phyloP scores from a whole-genome alignment of 2,888 invertebrate genomes.

The Eupithecia centaureata region DNA sequence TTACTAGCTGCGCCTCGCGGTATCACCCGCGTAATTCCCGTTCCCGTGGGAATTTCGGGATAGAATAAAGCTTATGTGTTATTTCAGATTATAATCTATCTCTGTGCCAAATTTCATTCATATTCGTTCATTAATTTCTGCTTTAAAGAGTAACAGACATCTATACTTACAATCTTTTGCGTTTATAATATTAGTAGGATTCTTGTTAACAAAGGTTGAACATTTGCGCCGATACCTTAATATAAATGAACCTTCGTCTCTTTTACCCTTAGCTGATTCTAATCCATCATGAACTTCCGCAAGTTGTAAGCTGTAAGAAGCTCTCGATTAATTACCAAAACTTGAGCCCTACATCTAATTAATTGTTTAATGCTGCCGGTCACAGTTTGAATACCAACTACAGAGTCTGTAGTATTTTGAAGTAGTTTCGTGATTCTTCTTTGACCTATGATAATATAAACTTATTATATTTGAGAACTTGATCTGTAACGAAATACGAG shows the following conservation, averaged over 20 bases:
- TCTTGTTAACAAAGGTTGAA: background rate
- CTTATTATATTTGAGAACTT: background rate
- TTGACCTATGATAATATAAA: background rate
- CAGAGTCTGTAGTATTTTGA: background rate
- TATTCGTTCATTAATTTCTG: too few species aligned
- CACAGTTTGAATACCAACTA: constrained; percentile 15
- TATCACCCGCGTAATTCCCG: too few species aligned
- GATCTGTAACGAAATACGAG: too few species aligned
- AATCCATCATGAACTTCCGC: constrained; percentile 38
- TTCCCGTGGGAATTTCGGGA: too few species aligned
- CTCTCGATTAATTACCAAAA: constrained; percentile 67
- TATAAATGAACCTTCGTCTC: constrained; percentile 22
- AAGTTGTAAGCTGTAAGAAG: constrained; percentile 57
- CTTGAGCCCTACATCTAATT: constrained; percentile 62
- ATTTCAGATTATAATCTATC: too few species aligned
- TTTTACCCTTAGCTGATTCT: constrained; percentile 34
- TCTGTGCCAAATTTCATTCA: too few species aligned
- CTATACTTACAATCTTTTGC: too few species aligned
- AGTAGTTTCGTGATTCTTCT: constrained; percentile 1
- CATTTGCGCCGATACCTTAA: background rate
- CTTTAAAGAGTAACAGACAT: too few species aligned
- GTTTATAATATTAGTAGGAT: too few species aligned
- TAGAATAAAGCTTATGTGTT: too few species aligned
- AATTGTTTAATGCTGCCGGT: constrained; percentile 53
- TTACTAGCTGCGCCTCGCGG: too few species aligned